Evolutionary conservation across 2,113 vertebrate genomes (phyloP).

Genomic region (Noctilio leporinus): DNA sequence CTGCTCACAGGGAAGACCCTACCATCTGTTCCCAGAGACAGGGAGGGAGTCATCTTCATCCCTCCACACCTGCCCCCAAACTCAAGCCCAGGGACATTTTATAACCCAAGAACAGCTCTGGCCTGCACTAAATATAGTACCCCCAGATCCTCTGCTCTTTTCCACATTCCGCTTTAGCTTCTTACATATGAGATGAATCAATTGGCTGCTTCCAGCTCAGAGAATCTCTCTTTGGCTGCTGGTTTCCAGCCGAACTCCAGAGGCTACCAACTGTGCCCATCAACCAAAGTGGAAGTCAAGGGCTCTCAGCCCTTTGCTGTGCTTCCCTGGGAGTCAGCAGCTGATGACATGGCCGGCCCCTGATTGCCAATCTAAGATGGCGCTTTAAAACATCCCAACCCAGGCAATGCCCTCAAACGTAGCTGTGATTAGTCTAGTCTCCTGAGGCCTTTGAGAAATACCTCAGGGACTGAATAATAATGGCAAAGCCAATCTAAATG

Average conservation of each 20-base stretch:
- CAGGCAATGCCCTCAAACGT: not conserved
- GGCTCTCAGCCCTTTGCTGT: slow-evolving; percentile 24
- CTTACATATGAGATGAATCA: not conserved
- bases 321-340: not conserved
- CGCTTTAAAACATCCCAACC: slow-evolving; percentile 33
- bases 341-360: slow-evolving; percentile 53
- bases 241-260: slow-evolving; percentile 48
- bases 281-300: slow-evolving; percentile 56
- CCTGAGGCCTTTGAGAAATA: not conserved
- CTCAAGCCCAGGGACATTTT: not conserved
- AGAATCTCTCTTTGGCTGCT: slow-evolving; percentile 18
- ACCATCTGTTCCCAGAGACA: slow-evolving; percentile 14
- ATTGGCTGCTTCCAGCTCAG: not conserved
- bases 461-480: slow-evolving; percentile 38
- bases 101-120: slow-evolving; percentile 4
- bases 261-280: slow-evolving; percentile 60
- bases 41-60: not conserved
- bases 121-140: not conserved
- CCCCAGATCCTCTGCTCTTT: not conserved
- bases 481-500: not conserved
- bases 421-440: slow-evolving; percentile 60
- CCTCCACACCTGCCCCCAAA: not conserved
- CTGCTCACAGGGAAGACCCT: not conserved
- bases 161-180: not conserved
- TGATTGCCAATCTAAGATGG: slow-evolving; percentile 64